Conservation (phyloP, 1,140 invertebrate genomes). For the Ceratina calcarata region DNA sequence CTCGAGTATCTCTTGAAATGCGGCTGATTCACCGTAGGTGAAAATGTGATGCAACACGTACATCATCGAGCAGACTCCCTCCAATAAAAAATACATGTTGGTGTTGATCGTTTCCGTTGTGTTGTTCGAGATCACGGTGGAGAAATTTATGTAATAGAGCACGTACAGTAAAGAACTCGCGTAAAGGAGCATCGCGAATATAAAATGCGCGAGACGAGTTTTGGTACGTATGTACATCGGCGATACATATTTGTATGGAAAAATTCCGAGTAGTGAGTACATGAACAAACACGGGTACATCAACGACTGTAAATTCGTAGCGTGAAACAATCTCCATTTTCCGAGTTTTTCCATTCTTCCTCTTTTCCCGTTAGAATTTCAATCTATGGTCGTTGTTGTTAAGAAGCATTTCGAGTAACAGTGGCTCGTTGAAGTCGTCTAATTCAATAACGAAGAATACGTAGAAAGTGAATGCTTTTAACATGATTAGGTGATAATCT, state of each 20-base stretch:
- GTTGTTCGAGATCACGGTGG: neutral
- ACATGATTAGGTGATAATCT: neutral
- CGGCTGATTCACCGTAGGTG: too few species aligned
- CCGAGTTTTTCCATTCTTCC: neutral
- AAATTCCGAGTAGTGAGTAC: conserved; percentile 52
- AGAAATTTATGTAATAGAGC: conserved; percentile 62
- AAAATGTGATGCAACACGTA: too few species aligned
- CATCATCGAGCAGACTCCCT: neutral
- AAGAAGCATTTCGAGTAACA: neutral
- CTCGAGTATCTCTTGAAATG: conserved; percentile 48
- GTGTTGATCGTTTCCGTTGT: conserved; percentile 59
- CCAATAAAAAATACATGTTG: conserved; percentile 64
- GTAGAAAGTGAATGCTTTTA: conserved; percentile 11
- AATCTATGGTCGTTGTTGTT: neutral
- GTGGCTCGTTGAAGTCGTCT: neutral
- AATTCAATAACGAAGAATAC: neutral
- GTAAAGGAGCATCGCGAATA: conserved; percentile 27
- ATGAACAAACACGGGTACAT: conserved; percentile 58
- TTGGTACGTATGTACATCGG: conserved; percentile 33
- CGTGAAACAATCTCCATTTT: conserved; percentile 54
- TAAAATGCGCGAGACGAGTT: conserved; percentile 32
- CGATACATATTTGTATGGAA: conserved; percentile 53
- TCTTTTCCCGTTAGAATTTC: neutral
- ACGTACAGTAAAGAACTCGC: neutral
- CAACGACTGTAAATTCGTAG: conserved; percentile 58